A percentile compares a stretch with the other conserved stretches of the same genome.
Evolutionary conservation across 2,113 vertebrate species (phyloP).

Genomic region (Falco punctatus): DNA sequence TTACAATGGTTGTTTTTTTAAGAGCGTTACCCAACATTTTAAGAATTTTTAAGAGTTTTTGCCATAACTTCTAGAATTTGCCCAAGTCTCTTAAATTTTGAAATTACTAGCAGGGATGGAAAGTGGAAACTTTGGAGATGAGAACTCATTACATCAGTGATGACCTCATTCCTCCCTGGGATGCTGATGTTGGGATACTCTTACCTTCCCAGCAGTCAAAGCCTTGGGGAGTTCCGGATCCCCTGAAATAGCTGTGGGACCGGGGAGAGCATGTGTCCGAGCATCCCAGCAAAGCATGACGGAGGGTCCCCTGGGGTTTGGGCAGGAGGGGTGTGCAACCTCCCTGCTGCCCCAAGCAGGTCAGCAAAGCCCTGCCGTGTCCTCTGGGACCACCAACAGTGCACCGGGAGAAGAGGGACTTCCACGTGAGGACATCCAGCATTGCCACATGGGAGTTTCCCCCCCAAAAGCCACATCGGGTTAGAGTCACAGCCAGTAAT

Average conservation of each 20-base stretch:
- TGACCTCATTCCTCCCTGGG: not conserved
- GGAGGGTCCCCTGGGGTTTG: not conserved
- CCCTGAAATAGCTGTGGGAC: not conserved
- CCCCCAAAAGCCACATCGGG: fast-evolving
- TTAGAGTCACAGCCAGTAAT: fast-evolving
- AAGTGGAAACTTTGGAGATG: not conserved
- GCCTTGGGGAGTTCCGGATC: not conserved
- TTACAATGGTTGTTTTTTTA: not conserved
- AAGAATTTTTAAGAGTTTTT: not conserved
- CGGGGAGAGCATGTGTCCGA: fast-evolving
- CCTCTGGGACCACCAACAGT: not conserved
- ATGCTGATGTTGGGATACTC: not conserved
- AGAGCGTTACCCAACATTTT: not conserved
- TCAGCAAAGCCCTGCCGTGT: not conserved
- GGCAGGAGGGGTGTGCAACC: not conserved
- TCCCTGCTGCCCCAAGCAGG: too few species aligned
- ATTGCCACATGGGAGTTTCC: not conserved
- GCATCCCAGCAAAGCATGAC: not conserved
- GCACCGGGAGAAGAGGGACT: fast-evolving
- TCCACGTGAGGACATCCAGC: not conserved
- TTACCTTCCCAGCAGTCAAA: not conserved
- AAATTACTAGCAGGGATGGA: not conserved
- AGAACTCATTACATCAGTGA: not conserved
- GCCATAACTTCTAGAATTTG: not conserved
- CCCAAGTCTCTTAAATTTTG: not conserved